A percentile compares a stretch with the other conserved stretches of the same genome.
Conservation (phyloP, 2,113 vertebrate genomes). For the Marcusenius ussheri region DNA sequence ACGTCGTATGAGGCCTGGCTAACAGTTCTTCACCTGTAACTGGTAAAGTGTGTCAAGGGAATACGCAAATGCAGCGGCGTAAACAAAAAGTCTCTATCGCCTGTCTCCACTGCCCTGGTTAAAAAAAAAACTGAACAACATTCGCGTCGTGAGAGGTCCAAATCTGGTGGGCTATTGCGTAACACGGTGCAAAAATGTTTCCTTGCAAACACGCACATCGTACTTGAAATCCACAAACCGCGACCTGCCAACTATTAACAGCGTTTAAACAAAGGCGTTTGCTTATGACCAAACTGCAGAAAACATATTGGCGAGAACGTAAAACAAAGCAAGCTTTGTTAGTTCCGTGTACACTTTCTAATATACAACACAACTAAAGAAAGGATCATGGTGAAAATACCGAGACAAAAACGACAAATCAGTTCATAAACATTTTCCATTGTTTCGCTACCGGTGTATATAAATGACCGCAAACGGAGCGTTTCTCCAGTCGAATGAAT, state of each 20-base stretch:
- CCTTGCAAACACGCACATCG: neutral
- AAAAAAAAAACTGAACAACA: neutral
- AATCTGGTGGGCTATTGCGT: neutral
- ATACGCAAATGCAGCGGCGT: neutral
- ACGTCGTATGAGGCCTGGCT: neutral
- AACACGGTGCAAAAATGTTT: neutral
- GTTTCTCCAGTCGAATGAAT: slow-evolving; percentile 47
- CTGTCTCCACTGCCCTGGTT: neutral
- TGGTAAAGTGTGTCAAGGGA: neutral
- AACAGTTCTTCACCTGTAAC: neutral
- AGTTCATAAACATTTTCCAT: slow-evolving; percentile 37
- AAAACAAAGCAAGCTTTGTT: neutral
- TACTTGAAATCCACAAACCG: neutral
- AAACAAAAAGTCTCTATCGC: neutral
- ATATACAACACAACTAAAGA: neutral
- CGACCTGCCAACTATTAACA: neutral
- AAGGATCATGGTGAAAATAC: slow-evolving; percentile 17
- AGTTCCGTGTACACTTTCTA: neutral
- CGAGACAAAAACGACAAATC: slow-evolving; percentile 31
- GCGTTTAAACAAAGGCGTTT: neutral
- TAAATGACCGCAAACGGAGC: slow-evolving; percentile 46
- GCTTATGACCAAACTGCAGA: neutral
- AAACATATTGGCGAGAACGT: neutral
- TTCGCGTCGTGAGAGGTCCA: neutral
- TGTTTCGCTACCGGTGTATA: slow-evolving; percentile 39